phyloP scores from a whole-genome alignment of 2,113 vertebrate genomes.

The Accipiter virgatus region DNA sequence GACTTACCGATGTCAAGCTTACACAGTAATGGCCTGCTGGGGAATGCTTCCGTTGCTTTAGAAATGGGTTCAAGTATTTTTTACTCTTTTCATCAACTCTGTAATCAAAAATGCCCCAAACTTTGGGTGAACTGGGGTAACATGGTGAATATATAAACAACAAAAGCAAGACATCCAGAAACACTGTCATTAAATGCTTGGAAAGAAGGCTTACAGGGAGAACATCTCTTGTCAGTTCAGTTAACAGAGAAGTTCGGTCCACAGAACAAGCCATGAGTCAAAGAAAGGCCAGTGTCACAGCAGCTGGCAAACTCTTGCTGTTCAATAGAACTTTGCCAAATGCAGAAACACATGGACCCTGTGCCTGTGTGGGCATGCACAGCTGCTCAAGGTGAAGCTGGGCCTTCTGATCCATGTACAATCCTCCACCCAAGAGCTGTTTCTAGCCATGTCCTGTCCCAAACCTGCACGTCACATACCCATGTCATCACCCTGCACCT shows the following conservation, averaged over 20 bases:
- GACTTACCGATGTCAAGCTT: conserved; percentile 72
- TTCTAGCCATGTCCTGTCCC: neutral
- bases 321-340: no score
- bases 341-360: neutral
- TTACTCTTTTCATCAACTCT: conserved; percentile 77
- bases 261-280: neutral
- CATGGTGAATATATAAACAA: fast-evolving
- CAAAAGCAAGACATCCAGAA: neutral
- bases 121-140: neutral
- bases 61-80: conserved; percentile 66
- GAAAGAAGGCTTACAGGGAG: neutral
- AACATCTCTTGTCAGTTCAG: neutral
- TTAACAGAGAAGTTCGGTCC: neutral
- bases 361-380: neutral
- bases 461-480: fast-evolving
- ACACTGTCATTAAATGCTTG: neutral
- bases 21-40: conserved; percentile 42
- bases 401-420: neutral
- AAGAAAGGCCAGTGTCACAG: neutral
- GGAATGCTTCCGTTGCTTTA: conserved; percentile 68
- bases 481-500: neutral
- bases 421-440: neutral
- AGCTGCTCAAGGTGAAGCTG: neutral
- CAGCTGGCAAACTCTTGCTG: neutral
- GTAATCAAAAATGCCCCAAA: conserved; percentile 16